These are phyloP conservation scores for Apodemus sylvaticus DNA, from an alignment of 2,113 vertebrate genomes.

Conservation along the genomic window DNA sequence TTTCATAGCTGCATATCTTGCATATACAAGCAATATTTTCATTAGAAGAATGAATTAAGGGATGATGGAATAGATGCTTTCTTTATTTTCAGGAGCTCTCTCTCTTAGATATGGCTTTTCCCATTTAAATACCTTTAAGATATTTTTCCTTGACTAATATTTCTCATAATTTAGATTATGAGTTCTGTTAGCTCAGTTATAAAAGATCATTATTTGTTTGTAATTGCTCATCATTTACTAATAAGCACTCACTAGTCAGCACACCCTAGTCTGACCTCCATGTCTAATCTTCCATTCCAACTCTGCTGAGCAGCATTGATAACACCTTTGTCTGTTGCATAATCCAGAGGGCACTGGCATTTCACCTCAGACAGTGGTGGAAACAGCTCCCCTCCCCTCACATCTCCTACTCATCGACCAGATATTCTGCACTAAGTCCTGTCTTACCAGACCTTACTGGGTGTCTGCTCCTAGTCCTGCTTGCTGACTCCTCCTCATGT, in stretches of 20 bases:
- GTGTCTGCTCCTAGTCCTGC: neutral
- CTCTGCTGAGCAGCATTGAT: neutral
- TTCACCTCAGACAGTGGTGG: neutral
- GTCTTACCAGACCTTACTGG: no score
- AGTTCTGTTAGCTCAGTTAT: neutral
- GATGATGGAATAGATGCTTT: no score
- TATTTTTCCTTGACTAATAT: neutral
- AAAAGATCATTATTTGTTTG: neutral
- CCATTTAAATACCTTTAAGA: neutral
- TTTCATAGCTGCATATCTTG: neutral
- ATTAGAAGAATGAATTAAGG: neutral
- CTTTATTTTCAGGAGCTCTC: neutral
- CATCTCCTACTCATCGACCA: neutral
- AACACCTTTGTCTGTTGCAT: neutral
- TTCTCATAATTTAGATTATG: neutral
- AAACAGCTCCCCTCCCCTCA: neutral
- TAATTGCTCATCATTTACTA: neutral
- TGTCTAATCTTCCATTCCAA: neutral
- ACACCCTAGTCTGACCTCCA: neutral
- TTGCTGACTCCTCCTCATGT: neutral
- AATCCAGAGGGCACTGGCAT: neutral
- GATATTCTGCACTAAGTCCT: neutral
- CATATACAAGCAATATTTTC: neutral
- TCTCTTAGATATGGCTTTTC: neutral
- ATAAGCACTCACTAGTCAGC: neutral